Evolutionary conservation across 2,797 vertebrate genomes (phyloP), one percentile per base, ranked within the genome.

Genomic region (Mus caroli): DNA sequence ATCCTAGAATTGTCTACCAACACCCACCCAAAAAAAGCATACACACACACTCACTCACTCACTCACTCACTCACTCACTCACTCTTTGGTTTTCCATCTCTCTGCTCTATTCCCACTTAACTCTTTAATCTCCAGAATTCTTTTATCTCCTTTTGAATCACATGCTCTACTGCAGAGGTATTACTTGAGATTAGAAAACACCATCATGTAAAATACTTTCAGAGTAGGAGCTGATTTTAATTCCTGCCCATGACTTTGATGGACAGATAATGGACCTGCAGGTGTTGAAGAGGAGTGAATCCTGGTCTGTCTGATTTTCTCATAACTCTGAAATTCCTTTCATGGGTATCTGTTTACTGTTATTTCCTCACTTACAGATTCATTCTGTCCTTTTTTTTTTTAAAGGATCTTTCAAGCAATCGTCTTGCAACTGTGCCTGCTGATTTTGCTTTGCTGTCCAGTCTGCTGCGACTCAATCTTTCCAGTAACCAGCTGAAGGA

Each of bases 401-500:
- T 94, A 93, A 86, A 99, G 99, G 99, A 99, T 96, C 96, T 99
- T 94, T 99, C 99, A 88, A 98, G 98, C 97, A 99, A 99, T 91
- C 97, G 69, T 82, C 98, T 99, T 76, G 94, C 94, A 89, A 95
- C 92, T 88, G 73, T 99, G 94, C 99, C 99, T 79, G 91, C 97
- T 94, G 98, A 98, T 92, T 98, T 99, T 96, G 98, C 98, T 91
- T 97, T 97, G 94, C 98, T 99, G 5, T 83, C 95, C 90, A 98
- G 96, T 64, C 94, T 99, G 60, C 92, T 98, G 87, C 97, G 98
- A 67, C 98, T 99, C 91, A 99, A 98, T 84, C 88, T 99, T 98
- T 98, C 99, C 93, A 97, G 95, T 91, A 99, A 99, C 97, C 98
- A 98, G 4, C 98, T 99, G 97, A 99, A 80, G 97, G 97, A 76